Percentiles rank a stretch among this genome's conserved stretches.
Conservation (phyloP, 2,888 invertebrate species). For the Tenthredo amoena region DNA sequence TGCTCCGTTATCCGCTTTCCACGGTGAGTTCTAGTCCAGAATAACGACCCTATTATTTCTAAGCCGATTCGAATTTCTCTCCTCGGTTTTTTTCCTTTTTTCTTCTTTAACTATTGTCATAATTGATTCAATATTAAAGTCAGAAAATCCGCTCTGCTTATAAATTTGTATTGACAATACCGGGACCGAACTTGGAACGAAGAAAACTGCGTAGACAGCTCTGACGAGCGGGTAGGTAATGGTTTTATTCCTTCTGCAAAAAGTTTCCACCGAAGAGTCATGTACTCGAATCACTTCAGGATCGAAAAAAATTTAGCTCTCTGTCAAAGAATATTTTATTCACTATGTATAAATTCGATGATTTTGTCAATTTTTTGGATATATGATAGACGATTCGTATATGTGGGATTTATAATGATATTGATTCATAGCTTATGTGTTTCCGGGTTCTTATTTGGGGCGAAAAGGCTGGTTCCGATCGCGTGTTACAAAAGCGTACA, state of each 20-base stretch:
- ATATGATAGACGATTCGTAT: not conserved
- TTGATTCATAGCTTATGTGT: not conserved
- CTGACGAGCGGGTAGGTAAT: not conserved
- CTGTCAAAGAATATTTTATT: not conserved
- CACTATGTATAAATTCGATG: not conserved
- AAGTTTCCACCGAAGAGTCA: not conserved
- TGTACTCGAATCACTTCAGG: not conserved
- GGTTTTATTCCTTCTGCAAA: not conserved
- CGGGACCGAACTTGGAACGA: not conserved
- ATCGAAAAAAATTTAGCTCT: not conserved
- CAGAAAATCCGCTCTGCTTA: not conserved
- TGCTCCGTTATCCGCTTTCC: conserved; percentile 2
- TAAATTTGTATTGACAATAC: not conserved
- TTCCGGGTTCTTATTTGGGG: not conserved
- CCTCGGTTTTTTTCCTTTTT: not conserved
- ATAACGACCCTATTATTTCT: conserved; percentile 48
- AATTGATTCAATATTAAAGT: conserved; percentile 3
- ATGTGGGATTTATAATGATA: not conserved
- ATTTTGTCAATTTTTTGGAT: not conserved
- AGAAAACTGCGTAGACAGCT: conserved; percentile 6
- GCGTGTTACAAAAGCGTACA: conserved; percentile 20
- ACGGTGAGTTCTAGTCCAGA: conserved; percentile 7
- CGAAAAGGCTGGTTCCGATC: not conserved
- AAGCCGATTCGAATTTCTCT: conserved; percentile 31
- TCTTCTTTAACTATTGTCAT: not conserved